Conservation (phyloP, 2,797 vertebrate species). For the Gadopsis marmoratus region DNA sequence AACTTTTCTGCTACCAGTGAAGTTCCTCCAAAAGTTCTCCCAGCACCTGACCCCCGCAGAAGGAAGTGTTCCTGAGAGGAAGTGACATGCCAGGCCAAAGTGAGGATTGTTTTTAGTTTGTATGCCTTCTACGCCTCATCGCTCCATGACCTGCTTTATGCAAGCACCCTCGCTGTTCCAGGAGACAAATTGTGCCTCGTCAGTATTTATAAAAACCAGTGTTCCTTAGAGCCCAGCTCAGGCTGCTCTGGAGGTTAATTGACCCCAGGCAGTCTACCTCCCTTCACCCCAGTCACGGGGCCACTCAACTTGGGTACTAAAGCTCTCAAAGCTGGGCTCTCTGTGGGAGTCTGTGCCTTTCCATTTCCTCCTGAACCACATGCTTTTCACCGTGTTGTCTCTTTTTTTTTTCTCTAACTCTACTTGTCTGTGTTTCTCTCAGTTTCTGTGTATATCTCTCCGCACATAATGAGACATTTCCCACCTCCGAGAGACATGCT, state of each 20-base stretch:
- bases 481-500: conserved; percentile 14
- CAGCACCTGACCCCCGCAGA: conserved; percentile 26
- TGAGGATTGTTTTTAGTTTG: conserved; percentile 40
- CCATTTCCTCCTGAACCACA: conserved; percentile 39
- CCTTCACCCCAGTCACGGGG: conserved; percentile 56
- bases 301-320: conserved; percentile 32
- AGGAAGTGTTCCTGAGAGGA: conserved; percentile 39
- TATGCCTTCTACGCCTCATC: conserved; percentile 62
- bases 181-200: conserved; percentile 70
- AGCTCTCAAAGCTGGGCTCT: conserved; percentile 58
- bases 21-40: conserved; percentile 43
- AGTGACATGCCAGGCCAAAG: conserved; percentile 39
- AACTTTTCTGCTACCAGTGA: conserved; percentile 24
- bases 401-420: neutral
- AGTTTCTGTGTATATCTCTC: conserved; percentile 2
- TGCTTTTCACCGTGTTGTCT: conserved; percentile 33
- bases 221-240: conserved; percentile 62
- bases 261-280: conserved; percentile 67
- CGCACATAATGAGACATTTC: conserved; percentile 47
- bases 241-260: conserved; percentile 70
- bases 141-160: conserved; percentile 76
- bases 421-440: conserved; percentile 10
- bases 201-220: conserved; percentile 73
- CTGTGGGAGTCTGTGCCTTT: conserved; percentile 50
- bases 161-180: conserved; percentile 51